Base-by-base conservation (phyloP, 1,140 invertebrate genomes). In the Panulirus ornatus region DNA sequence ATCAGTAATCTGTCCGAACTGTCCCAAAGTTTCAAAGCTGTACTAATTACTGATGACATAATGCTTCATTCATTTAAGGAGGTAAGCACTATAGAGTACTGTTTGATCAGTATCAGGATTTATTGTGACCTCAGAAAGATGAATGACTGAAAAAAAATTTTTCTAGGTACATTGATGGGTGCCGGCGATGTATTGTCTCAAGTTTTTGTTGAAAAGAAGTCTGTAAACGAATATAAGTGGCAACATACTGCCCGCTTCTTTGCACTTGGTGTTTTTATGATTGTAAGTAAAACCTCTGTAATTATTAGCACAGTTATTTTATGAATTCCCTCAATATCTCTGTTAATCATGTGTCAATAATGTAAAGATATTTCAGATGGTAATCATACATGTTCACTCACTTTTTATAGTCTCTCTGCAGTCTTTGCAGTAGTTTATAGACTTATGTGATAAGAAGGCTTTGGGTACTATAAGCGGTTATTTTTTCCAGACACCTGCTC, bases 401-500 rank as follows among this genome's bases (percentile, higher is more conserved):
- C 5, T 47, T 47, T 47, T 47, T 47, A 47, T n/a, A n/a, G n/a
- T n/a, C n/a, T n/a, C n/a, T n/a, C n/a, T 47, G 16, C 44, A 47
- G 0, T 47, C 44, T 47, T 47, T 47, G 1, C 44, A 47, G 8
- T 47, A 47, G 8, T 47, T 9, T 47, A 47, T 47, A 8, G 16
- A 9, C 16, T 8, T 16, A 47, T 8, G 44, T 47, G 8, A 47
- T 6, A 47, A 47, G 5, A 6, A 6, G 44, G 44, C 5, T 47
- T 47, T 47, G 44, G 44, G 5, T 19, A 22, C n/a, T 19, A 22
- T 22, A 19, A 58, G n/a, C 66, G 6, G n/a, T 58, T 42, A 93
- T 91, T 94, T 93, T 93, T 93, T 92, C 2, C 93, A 97, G 96
- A 96, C 96, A 22, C 97, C 97, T 27, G 94, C 94, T n/a, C 93